A percentile compares a stretch with the other conserved stretches of the same genome.
Evolutionary conservation across 2,113 vertebrate genomes (phyloP).

Genomic region (Formicarius rufipectus): DNA sequence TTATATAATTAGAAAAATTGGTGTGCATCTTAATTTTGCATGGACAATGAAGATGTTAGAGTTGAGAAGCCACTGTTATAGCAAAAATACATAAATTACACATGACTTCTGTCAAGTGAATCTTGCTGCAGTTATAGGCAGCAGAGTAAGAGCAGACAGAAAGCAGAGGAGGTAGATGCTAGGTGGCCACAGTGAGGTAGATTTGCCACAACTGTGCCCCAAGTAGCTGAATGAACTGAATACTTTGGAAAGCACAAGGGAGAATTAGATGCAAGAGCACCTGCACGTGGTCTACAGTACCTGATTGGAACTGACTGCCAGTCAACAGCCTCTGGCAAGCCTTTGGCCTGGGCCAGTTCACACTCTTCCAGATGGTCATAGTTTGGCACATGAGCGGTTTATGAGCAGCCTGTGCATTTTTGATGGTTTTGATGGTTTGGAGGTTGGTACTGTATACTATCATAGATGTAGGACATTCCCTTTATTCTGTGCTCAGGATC

Average conservation of each 20-base stretch:
- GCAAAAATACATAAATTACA: not conserved
- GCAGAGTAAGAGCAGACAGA: not conserved
- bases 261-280: not conserved
- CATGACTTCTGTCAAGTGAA: fast-evolving
- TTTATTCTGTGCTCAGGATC: not conserved
- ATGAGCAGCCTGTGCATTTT: not conserved
- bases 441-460: not conserved
- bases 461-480: not conserved
- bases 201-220: not conserved
- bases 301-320: not conserved
- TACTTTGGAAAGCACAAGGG: not conserved
- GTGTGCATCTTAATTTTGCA: not conserved
- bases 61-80: not conserved
- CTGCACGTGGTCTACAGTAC: not conserved
- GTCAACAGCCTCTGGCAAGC: not conserved
- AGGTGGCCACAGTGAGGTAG: fast-evolving
- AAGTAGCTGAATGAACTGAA: not conserved
- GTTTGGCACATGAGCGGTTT: fast-evolving
- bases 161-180: not conserved
- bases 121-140: not conserved
- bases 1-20: not conserved
- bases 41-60: not conserved
- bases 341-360: not conserved
- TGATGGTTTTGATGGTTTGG: not conserved
- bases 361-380: not conserved